These are phyloP conservation scores for Phalera bucephala DNA, from an alignment of 2,888 invertebrate species.

Conservation along the genomic window DNA sequence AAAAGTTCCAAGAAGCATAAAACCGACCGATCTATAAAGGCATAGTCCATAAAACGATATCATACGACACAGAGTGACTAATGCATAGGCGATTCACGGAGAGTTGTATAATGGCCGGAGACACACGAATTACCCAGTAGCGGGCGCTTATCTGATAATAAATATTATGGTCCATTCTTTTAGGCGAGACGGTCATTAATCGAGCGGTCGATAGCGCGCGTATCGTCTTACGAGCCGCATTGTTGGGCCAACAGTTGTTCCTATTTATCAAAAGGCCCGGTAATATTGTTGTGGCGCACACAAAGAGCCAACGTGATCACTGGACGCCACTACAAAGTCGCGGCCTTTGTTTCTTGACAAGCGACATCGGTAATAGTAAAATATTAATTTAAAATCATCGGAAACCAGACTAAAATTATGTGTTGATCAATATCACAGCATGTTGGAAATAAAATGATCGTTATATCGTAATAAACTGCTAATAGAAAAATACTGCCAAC, in stretches of 20 bases:
- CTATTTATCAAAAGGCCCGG: conserved; percentile 80
- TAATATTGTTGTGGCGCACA: conserved; percentile 72
- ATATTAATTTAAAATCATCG: conserved; percentile 61
- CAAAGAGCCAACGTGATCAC: conserved; percentile 54
- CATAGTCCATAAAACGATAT: conserved; percentile 68
- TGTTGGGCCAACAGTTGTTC: conserved; percentile 76
- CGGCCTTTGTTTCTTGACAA: conserved; percentile 67
- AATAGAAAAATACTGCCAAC: background rate
- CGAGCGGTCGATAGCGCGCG: conserved; percentile 75
- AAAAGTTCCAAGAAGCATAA: conserved; percentile 56
- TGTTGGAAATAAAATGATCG: conserved; percentile 3
- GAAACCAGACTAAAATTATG: conserved; percentile 19
- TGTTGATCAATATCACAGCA: conserved; percentile 7
- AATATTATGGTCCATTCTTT: conserved; percentile 82
- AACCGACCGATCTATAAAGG: conserved; percentile 58
- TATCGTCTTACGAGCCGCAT: conserved; percentile 78
- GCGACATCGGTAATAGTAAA: conserved; percentile 65
- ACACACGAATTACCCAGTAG: conserved; percentile 80
- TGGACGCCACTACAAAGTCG: conserved; percentile 52
- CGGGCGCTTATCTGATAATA: conserved; percentile 80
- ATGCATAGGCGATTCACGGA: conserved; percentile 70
- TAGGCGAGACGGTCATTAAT: conserved; percentile 81
- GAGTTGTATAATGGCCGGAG: conserved; percentile 69
- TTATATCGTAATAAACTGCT: background rate
- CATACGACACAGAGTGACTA: conserved; percentile 67